Base-by-base conservation (phyloP, 1,140 invertebrate genomes). In the Hycleus phaleratus region DNA sequence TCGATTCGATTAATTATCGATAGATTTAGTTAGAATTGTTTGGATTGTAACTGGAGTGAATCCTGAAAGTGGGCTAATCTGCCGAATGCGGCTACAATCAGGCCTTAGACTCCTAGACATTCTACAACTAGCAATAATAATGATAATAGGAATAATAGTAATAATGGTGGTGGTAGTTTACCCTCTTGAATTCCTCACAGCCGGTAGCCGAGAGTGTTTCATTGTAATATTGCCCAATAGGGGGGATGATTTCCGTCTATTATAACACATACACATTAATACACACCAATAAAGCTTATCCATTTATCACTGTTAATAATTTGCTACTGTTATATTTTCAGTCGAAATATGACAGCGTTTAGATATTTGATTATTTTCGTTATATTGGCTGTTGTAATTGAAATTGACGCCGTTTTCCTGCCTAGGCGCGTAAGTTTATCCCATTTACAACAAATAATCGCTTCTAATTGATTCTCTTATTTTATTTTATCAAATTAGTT, bases 221-320 rank as follows among this genome's bases (percentile, higher is more conserved):
- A 65, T 65, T 70, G 70, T 71, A 66, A 11, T 55, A n/a, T 46
- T 18, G 56, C 53, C 55, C 60, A 57, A 51, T 56, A 54, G 58
- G 66, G 63, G 62, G 51, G 49, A n/a, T 42, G 40, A 42, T 42
- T 44, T 40, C 48, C 60, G 18, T 18, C 18, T 18, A 18, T 18
- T 18, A 7, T 32, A 32, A 32, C 32, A 32, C 7, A 32, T 32
- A 18, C 18, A 18, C 18, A 18, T 18, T 18, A 18, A 18, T 18
- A 18, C 18, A 18, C 18, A 59, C 52, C 67, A 63, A 67, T 69
- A 67, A 71, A 66, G 64, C 58, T 60, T 45, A 63, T 56, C 64
- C 65, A 70, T 68, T 65, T 71, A 69, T 68, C 67, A 69, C 63
- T 68, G 64, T 53, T 67, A 65, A 68, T 62, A 64, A 66, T 64